Evolutionary conservation across 2,113 vertebrate species (phyloP).

Genomic region (Porphyrio hochstetteri): DNA sequence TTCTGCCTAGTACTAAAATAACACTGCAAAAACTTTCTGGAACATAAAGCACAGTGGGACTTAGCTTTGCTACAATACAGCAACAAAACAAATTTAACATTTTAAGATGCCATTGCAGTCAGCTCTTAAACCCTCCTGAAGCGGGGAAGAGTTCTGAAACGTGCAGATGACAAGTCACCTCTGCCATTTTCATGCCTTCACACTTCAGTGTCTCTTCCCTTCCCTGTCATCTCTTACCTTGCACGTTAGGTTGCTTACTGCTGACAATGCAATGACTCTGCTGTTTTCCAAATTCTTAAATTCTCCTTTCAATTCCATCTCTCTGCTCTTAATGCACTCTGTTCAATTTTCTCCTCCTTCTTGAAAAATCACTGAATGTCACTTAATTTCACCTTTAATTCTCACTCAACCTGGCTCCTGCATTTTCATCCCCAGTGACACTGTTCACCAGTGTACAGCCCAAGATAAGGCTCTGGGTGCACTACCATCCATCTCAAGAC

Average conservation of each 20-base stretch:
- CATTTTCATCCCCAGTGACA: neutral
- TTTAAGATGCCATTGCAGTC: neutral
- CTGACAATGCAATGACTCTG: neutral
- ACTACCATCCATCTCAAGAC: neutral
- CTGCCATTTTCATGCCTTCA: neutral
- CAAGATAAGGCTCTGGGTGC: neutral
- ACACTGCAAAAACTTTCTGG: neutral
- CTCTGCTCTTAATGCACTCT: neutral
- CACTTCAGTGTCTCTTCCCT: neutral
- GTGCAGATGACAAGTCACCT: neutral
- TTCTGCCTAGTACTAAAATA: neutral
- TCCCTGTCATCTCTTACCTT: neutral
- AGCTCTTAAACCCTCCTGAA: neutral
- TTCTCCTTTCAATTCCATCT: neutral
- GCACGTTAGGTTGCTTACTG: neutral
- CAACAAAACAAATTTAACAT: neutral
- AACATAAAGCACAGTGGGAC: neutral
- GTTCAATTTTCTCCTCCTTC: neutral
- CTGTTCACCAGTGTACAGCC: neutral
- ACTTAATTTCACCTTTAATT: neutral
- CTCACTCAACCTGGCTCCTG: neutral
- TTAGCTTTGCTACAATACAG: neutral
- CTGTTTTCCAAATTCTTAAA: neutral
- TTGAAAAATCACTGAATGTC: neutral
- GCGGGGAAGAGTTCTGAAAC: neutral